Base-by-base conservation (phyloP, 2,113 vertebrate species). In the Corythoichthys haematopterus region DNA sequence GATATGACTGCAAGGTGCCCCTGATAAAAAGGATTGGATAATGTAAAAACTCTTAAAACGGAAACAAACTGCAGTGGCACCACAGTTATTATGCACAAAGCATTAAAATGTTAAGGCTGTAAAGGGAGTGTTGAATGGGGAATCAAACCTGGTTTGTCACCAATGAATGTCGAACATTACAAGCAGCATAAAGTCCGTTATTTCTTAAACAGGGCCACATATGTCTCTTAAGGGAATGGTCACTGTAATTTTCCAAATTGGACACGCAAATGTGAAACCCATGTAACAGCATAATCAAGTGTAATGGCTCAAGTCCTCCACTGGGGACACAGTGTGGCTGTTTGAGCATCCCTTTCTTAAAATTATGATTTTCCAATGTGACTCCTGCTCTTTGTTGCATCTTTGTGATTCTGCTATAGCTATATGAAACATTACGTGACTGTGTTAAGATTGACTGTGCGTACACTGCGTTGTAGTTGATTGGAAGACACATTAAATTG, bases 231-330 rank as follows among this genome's bases (percentile, higher is more conserved):
- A 43, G 50, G 56, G 9, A 72, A 63, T 37, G 46, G 4, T 35
- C 45, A 6, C 38, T 36, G 28, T 56, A 28, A 15, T 65, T 67
- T 53, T 75, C 35, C 62, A 71, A 72, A 81, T 78, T 67, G 57
- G 46, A 68, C 65, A 51, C 40, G n/a, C 56, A 16, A 69, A 70
- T 52, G 40, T 51, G 43, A 63, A 63, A 45, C n/a, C 20, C 64
- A 76, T 78, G 71, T 71, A 79, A 78, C 66, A 61, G 71, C 79
- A 68, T 72, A 72, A 66, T 76, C 68, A 46, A 45, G 65, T 74
- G 66, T 87, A 80, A 81, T 83, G 55, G 55, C 55, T 57, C 55
- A 57, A 36, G 78, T 63, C 67, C 38, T 80, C 69, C 38, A 65
- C 69, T 74, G 74, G 68, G 74, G 72, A 79, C 71, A 62, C 9